Conservation (phyloP, 2,113 vertebrate species). For the Sus scrofa region T2T-Sscrofa CM000818.6:125645501-125646000, state of each 20-base stretch:
- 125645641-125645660: conserved; percentile 83
- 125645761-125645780: conserved; percentile 79
- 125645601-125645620: conserved; percentile 72
- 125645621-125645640: conserved; percentile 56
- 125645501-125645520: background rate
- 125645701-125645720: conserved; percentile 83
- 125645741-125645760: conserved; percentile 73
- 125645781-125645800: background rate
- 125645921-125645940: conserved; percentile 80
- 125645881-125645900: conserved; percentile 74
- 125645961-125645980: conserved; percentile 91
- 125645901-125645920: conserved; percentile 82
- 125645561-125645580: conserved; percentile 65
- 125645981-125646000: conserved; percentile 93
- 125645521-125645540: conserved; percentile 68
- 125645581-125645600: conserved; percentile 72
- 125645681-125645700: conserved; percentile 70
- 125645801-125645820: conserved; percentile 81
- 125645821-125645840: background rate
- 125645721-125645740: conserved; percentile 80
- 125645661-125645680: conserved; percentile 79
- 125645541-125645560: conserved; percentile 70
- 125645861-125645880: conserved; percentile 71
- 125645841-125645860: background rate
- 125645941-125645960: conserved; percentile 85